Conservation (phyloP, 2,888 invertebrate genomes). For the Antheraea assamensis region DNA sequence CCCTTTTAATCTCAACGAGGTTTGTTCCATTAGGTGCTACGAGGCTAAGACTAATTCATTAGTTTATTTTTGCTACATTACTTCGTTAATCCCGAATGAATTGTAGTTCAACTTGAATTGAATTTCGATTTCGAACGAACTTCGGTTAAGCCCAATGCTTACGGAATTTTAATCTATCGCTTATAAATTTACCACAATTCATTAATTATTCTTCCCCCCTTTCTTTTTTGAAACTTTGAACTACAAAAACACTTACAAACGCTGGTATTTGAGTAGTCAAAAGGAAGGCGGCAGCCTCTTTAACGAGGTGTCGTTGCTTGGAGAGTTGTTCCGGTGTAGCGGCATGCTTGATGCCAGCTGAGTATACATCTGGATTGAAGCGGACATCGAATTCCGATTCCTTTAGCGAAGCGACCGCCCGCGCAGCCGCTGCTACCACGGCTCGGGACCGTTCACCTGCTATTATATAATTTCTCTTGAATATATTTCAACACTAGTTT, state of each 20-base stretch:
- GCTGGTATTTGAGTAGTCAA: constrained; percentile 96
- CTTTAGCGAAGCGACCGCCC: constrained; percentile 95
- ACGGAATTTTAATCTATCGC: too few species aligned
- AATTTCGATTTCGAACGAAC: too few species aligned
- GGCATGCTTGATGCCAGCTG: constrained; percentile 94
- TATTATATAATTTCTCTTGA: constrained; percentile 29
- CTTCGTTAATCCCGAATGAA: too few species aligned
- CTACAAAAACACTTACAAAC: constrained; percentile 86
- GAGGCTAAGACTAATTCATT: too few species aligned
- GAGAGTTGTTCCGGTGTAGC: constrained; percentile 86
- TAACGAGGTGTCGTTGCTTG: constrained; percentile 94
- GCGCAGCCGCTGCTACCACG: constrained; percentile 93
- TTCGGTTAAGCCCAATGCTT: too few species aligned
- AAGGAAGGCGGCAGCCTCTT: constrained; percentile 97
- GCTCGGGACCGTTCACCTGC: constrained; percentile 92
- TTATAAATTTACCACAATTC: too few species aligned
- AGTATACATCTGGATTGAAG: constrained; percentile 99
- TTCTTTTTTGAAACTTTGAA: too few species aligned
- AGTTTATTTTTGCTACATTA: too few species aligned
- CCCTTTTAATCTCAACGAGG: too few species aligned
- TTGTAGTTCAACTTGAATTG: too few species aligned
- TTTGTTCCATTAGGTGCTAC: too few species aligned
- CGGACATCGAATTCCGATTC: constrained; percentile 98
- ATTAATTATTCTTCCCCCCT: not conserved
- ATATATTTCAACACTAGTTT: not conserved